Percentiles rank a stretch among this genome's conserved stretches.
Evolutionary conservation across 1,140 invertebrate genomes (phyloP).

Genomic region (Drosophila tsacasi): DNA sequence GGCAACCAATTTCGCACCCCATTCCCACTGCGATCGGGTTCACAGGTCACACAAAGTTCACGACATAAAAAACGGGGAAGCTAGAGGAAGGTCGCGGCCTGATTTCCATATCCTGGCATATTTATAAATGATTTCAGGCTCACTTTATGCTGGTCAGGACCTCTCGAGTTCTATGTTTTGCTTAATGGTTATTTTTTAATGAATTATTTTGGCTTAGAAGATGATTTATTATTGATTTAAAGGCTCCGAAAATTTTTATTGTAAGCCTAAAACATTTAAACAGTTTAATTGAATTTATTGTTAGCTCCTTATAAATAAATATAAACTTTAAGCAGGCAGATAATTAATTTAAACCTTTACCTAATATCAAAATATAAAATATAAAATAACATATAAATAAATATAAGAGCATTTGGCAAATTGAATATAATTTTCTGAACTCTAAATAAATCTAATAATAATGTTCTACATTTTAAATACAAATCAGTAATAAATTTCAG

Average conservation of each 20-base stretch:
- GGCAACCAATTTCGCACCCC: conserved; percentile 65
- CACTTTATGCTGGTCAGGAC: conserved; percentile 25
- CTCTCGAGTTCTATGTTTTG: neutral
- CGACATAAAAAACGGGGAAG: conserved; percentile 25
- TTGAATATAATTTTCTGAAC: too few relatives aligned
- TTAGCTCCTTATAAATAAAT: too few relatives aligned
- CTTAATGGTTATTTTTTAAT: neutral
- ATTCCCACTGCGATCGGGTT: conserved; percentile 42
- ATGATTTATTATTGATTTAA: neutral
- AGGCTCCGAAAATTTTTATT: neutral
- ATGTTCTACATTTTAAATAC: neutral
- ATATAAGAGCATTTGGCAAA: too few relatives aligned
- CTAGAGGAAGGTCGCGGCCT: conserved; percentile 14
- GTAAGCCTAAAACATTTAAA: too few relatives aligned
- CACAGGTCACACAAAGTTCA: conserved; percentile 48
- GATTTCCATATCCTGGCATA: conserved; percentile 29
- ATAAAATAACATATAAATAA: too few relatives aligned
- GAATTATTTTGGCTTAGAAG: neutral
- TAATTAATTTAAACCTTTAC: too few relatives aligned
- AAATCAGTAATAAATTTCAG: neutral
- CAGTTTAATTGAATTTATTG: too few relatives aligned
- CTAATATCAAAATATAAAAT: too few relatives aligned
- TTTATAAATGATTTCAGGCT: conserved; percentile 4
- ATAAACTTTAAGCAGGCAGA: too few relatives aligned
- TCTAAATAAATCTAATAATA: too few relatives aligned